phyloP scores from a whole-genome alignment of 35 echinoderm and acorn worm species.

The Strongylocentrotus purpuratus region DNA sequence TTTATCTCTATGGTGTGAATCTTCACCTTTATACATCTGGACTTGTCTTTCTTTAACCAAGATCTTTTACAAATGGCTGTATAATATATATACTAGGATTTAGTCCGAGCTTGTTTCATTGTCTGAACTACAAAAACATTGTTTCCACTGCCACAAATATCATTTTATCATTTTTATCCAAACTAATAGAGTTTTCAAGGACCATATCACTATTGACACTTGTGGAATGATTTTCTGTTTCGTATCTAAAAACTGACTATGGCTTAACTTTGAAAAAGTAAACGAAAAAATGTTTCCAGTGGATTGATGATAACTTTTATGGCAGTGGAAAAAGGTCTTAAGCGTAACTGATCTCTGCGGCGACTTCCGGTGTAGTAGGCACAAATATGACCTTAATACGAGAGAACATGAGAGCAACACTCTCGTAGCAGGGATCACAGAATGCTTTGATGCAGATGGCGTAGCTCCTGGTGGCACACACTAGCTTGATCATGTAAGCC shows the following conservation, averaged over 20 bases:
- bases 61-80: neutral
- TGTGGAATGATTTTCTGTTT: too few relatives aligned
- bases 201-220: too few relatives aligned
- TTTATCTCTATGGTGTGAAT: too few relatives aligned
- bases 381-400: constrained; percentile 46
- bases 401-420: constrained; percentile 58
- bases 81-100: too few relatives aligned
- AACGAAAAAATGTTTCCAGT: neutral
- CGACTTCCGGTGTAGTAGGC: constrained; percentile 9
- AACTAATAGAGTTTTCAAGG: too few relatives aligned
- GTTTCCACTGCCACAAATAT: neutral
- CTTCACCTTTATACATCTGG: too few relatives aligned
- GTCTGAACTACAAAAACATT: neutral
- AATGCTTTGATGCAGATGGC: constrained; percentile 72
- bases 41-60: neutral
- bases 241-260: too few relatives aligned
- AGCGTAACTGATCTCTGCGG: neutral
- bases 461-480: constrained; percentile 75
- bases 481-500: constrained; percentile 73
- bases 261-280: too few relatives aligned
- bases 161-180: neutral
- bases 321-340: neutral
- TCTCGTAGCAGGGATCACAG: constrained; percentile 86
- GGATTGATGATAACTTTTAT: neutral
- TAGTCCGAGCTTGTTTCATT: neutral